Conservation (phyloP, 2,888 invertebrate species). For the Taphrorychus bicolor region DNA sequence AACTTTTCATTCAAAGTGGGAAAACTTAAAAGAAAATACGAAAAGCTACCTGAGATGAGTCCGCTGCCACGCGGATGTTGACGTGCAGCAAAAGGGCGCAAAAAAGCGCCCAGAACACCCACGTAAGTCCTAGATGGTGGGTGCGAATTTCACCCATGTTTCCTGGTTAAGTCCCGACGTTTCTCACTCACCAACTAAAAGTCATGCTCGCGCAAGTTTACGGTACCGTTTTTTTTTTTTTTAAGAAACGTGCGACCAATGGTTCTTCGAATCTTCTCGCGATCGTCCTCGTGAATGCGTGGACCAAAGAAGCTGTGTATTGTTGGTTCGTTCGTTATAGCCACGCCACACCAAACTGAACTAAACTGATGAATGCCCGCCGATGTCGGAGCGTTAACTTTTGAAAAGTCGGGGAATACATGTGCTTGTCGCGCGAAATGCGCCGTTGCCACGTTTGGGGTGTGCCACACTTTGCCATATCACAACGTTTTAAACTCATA, state of each 20-base stretch:
- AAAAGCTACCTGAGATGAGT: constrained; percentile 31
- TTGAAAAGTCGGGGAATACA: constrained; percentile 30
- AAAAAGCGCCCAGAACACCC: constrained; percentile 36
- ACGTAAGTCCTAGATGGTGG: constrained; percentile 31
- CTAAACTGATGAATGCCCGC: constrained; percentile 31
- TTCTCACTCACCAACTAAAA: constrained; percentile 34
- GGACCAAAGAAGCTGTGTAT: constrained; percentile 39
- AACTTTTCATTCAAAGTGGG: no score
- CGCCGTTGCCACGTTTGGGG: constrained; percentile 18
- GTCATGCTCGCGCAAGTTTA: constrained; percentile 30
- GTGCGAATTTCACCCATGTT: constrained; percentile 26
- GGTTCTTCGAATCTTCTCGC: background rate
- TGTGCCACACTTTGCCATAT: background rate
- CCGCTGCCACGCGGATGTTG: constrained; percentile 26
- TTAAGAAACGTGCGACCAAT: background rate
- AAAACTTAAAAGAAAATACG: constrained; percentile 11
- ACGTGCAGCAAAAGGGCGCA: constrained; percentile 34
- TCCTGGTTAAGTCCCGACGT: constrained; percentile 8
- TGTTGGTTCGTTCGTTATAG: constrained; percentile 19
- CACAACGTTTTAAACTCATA: background rate
- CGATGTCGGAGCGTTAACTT: constrained; percentile 26
- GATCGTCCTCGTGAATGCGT: background rate
- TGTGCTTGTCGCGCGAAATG: constrained; percentile 22
- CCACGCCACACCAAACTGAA: constrained; percentile 36
- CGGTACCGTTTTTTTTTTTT: background rate